phyloP scores from a whole-genome alignment of 2,888 invertebrate genomes.

The Himalopsyche japonica region DNA sequence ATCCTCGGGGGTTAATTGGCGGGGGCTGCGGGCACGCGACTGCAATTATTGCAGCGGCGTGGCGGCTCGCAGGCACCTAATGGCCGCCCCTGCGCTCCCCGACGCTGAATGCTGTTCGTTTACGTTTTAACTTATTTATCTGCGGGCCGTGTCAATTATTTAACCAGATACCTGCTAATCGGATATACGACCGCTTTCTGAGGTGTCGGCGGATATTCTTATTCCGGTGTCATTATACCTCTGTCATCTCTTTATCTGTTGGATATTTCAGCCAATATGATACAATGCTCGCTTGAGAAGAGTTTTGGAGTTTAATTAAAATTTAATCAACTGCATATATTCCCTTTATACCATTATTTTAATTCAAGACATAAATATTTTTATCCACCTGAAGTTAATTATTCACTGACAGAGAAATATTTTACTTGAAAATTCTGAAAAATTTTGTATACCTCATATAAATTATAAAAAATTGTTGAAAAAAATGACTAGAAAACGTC shows the following conservation, averaged over 20 bases:
- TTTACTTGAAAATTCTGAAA: too few relatives aligned
- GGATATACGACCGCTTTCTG: background rate
- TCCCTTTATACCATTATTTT: too few relatives aligned
- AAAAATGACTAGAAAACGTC: too few relatives aligned
- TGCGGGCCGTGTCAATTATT: background rate
- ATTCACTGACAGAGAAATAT: too few relatives aligned
- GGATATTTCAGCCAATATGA: too few relatives aligned
- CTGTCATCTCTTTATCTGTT: background rate
- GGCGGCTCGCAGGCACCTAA: background rate
- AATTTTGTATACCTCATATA: too few relatives aligned
- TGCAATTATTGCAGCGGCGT: constrained; percentile 12
- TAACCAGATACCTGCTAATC: background rate
- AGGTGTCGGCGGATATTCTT: background rate
- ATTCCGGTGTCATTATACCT: background rate
- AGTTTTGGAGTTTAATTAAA: too few relatives aligned
- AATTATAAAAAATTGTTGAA: too few relatives aligned
- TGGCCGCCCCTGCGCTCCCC: background rate
- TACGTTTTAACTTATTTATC: constrained; percentile 10
- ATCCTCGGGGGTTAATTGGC: background rate
- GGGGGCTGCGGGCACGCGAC: constrained; percentile 11
- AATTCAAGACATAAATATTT: too few relatives aligned
- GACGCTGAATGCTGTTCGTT: background rate
- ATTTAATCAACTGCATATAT: too few relatives aligned
- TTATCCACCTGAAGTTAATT: too few relatives aligned
- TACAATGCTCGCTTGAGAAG: too few relatives aligned